phyloP scores from a whole-genome alignment of 2,888 invertebrate species.

The Leucoma salicis region DNA sequence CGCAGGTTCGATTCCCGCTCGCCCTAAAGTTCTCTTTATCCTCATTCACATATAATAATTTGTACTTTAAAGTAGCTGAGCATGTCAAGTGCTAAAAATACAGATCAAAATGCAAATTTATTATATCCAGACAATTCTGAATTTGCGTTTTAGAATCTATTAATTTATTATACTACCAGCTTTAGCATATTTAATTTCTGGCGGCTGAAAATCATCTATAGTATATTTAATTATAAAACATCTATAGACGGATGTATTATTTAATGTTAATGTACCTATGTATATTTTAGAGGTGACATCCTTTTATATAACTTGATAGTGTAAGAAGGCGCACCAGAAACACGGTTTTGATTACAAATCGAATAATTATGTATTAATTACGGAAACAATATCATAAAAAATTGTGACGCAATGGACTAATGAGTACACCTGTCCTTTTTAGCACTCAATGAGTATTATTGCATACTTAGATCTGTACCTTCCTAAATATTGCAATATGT shows the following conservation, averaged over 20 bases:
- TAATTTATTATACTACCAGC: no score
- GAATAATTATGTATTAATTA: not conserved
- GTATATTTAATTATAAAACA: no score
- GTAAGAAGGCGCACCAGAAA: not conserved
- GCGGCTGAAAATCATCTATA: no score
- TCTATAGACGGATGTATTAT: slow-evolving; percentile 1
- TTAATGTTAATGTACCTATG: not conserved
- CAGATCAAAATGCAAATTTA: no score
- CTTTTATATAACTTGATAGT: not conserved
- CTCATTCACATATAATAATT: no score
- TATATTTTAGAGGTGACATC: not conserved
- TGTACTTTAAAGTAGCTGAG: no score
- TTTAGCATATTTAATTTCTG: no score
- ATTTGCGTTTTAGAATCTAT: no score
- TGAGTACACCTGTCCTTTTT: not conserved
- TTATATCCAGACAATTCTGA: no score
- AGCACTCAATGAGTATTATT: not conserved
- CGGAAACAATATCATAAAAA: not conserved
- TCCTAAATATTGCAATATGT: slow-evolving; percentile 2
- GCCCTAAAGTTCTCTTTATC: no score
- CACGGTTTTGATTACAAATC: not conserved
- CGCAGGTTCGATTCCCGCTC: no score
- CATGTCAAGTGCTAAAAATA: no score
- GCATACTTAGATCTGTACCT: not conserved
- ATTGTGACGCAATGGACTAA: not conserved